A percentile compares a stretch with the other conserved stretches of the same genome.
These are phyloP conservation scores for Ammodramus savannarum DNA, from an alignment of 2,113 vertebrate species.

Conservation along the genomic window DNA sequence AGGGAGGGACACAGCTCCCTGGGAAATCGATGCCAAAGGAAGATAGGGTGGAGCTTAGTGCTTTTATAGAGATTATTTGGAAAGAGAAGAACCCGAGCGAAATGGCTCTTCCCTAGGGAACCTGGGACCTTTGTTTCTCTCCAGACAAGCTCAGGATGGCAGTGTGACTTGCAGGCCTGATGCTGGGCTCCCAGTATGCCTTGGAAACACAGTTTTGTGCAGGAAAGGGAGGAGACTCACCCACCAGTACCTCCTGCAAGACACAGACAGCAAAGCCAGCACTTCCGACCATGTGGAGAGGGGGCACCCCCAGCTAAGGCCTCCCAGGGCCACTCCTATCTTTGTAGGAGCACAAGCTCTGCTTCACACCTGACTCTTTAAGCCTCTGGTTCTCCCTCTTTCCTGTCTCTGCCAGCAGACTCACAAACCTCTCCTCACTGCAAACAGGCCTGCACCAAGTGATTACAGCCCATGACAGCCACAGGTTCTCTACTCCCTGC, in stretches of 20 bases:
- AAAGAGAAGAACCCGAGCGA: background rate
- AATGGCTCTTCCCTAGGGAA: background rate
- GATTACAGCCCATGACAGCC: background rate
- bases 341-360: background rate
- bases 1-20: background rate
- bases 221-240: background rate
- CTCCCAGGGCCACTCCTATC: too few species aligned
- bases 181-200: background rate
- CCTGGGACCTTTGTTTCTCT: background rate
- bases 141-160: background rate
- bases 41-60: background rate
- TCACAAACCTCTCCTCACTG: background rate
- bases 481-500: fast-evolving
- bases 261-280: background rate
- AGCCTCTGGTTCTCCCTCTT: background rate
- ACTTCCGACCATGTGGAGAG: fast-evolving
- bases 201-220: background rate
- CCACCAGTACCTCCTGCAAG: background rate
- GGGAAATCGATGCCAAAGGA: background rate
- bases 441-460: background rate
- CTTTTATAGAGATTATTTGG: background rate
- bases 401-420: background rate
- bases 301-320: background rate
- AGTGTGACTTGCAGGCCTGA: background rate
- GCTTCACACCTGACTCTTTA: background rate